Evolutionary conservation across 1,140 invertebrate genomes (phyloP).

Genomic region (Sycobia sp.): DNA sequence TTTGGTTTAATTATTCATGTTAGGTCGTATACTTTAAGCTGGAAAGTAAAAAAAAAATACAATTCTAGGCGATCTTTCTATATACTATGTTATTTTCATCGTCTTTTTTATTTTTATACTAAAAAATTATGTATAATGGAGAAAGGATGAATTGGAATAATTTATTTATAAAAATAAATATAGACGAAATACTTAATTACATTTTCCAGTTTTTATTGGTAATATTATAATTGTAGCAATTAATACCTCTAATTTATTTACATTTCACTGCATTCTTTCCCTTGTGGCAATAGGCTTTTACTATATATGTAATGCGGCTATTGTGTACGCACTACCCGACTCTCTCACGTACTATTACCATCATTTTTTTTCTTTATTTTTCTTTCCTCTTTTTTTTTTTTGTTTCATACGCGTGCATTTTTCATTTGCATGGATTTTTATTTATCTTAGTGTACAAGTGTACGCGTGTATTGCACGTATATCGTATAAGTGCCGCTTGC

Average conservation of each 20-base stretch:
- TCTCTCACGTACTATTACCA: conserved; percentile 16
- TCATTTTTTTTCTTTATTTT: no score
- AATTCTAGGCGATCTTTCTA: no score
- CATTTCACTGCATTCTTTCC: conserved; percentile 30
- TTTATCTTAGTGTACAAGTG: neutral
- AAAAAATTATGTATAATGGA: no score
- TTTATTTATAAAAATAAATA: neutral
- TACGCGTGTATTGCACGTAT: neutral
- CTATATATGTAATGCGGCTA: conserved; percentile 28
- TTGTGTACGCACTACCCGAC: conserved; percentile 22
- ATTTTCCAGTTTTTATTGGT: conserved; percentile 32
- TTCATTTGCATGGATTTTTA: neutral
- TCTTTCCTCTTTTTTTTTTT: no score
- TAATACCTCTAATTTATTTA: conserved; percentile 34
- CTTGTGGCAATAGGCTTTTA: conserved; percentile 27
- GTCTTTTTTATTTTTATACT: no score
- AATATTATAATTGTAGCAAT: conserved; percentile 35
- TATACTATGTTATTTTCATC: no score
- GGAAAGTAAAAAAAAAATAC: no score
- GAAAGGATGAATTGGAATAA: no score
- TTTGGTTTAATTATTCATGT: no score
- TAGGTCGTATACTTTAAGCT: no score
- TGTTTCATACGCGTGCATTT: conserved; percentile 9
- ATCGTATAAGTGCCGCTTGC: neutral
- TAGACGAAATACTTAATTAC: conserved; percentile 7